phyloP scores from a whole-genome alignment of 2,113 vertebrate species.

The Hydrochoerus hydrochaeris region DNA sequence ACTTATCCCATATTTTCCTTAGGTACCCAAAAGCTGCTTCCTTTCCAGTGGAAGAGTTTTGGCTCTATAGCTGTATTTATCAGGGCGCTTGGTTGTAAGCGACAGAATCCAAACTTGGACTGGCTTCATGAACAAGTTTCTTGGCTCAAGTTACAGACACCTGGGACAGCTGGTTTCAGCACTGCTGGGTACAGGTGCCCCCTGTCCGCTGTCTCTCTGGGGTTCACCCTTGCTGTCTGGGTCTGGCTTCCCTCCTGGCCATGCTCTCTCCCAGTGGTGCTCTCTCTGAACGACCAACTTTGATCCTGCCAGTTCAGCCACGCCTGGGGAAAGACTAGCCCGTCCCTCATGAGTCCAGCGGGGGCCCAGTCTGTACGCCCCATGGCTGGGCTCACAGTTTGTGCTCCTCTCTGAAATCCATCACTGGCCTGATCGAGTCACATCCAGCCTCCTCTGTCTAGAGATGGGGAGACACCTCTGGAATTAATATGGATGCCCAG shows the following conservation, averaged over 20 bases:
- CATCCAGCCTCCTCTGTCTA: not conserved
- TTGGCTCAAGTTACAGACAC: not conserved
- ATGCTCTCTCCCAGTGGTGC: not conserved
- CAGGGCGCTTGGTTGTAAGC: not conserved
- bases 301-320: not conserved
- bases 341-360: not conserved
- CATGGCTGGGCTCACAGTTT: not conserved
- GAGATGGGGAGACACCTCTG: not conserved
- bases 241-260: not conserved
- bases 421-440: not conserved
- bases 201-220: not conserved
- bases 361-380: not conserved
- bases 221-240: not conserved
- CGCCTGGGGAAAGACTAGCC: not conserved
- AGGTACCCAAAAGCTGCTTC: constrained; percentile 3
- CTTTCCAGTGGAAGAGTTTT: not conserved
- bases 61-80: not conserved
- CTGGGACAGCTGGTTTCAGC: not conserved
- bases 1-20: not conserved
- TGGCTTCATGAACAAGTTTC: not conserved
- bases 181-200: not conserved
- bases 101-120: constrained; percentile 29
- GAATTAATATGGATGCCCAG: not conserved
- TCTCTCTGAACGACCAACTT: not conserved
- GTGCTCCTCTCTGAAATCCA: not conserved